These are phyloP conservation scores for Vidua macroura DNA, from an alignment of 2,113 vertebrate species.

Conservation along the genomic window DNA sequence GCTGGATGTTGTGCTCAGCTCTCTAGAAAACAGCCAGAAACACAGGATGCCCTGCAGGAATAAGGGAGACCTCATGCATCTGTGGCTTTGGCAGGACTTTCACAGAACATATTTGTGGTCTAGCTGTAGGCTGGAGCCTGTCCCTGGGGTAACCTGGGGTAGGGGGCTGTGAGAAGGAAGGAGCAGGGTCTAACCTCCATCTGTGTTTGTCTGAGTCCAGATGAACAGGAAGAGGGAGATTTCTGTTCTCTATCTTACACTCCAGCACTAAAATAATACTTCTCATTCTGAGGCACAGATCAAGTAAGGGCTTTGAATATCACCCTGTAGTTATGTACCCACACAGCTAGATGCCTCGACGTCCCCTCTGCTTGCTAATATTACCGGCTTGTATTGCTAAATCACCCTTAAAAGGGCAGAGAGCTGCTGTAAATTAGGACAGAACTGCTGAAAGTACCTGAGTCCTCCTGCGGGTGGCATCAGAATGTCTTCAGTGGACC, in stretches of 20 bases:
- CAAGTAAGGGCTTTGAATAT: constrained; percentile 18
- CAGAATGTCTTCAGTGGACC: constrained; percentile 41
- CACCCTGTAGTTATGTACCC: constrained; percentile 18
- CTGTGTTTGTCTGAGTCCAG: constrained; percentile 15
- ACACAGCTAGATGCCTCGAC: neutral
- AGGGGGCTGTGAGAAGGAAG: neutral
- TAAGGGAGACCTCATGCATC: neutral
- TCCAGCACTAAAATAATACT: neutral
- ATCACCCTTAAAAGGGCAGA: neutral
- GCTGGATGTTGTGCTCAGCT: neutral
- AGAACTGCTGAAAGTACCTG: neutral
- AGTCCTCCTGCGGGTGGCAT: constrained; percentile 70
- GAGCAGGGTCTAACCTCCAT: neutral
- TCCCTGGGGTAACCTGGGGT: neutral
- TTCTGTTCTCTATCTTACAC: neutral
- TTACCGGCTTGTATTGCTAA: neutral
- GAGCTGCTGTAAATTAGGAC: neutral
- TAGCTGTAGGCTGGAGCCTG: neutral
- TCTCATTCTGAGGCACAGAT: neutral
- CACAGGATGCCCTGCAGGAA: neutral
- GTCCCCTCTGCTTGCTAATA: constrained; percentile 25
- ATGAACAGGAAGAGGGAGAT: constrained; percentile 25
- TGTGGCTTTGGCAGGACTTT: neutral
- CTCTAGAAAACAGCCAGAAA: neutral
- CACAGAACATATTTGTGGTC: neutral